Conservation (phyloP, 2,113 vertebrate genomes). For the Passer montanus region DNA sequence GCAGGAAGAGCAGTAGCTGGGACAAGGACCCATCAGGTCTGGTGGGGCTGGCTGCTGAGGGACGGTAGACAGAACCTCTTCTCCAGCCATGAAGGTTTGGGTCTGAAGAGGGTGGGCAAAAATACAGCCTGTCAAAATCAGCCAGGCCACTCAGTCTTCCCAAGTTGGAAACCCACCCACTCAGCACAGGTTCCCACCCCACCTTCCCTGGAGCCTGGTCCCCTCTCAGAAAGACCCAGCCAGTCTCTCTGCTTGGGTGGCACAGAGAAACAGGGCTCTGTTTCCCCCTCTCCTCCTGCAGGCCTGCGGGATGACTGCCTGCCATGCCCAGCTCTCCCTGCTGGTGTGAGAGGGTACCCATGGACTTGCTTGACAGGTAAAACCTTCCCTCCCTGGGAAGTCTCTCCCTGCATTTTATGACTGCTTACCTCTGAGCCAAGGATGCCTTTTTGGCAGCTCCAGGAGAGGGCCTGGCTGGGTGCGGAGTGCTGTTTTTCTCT, state of each 20-base stretch:
- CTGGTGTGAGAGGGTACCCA: neutral
- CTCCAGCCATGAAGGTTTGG: neutral
- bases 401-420: neutral
- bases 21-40: neutral
- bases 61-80: neutral
- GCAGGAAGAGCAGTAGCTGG: neutral
- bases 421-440: constrained; percentile 23
- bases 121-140: neutral
- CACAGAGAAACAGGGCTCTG: neutral
- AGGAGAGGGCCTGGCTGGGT: neutral
- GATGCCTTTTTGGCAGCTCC: constrained; percentile 15
- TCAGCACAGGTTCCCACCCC: neutral
- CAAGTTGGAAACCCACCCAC: neutral
- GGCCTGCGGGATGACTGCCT: neutral
- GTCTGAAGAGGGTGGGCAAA: neutral
- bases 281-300: neutral
- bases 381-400: constrained; percentile 32
- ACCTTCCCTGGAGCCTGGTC: neutral
- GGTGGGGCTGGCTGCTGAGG: neutral
- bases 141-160: neutral
- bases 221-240: neutral
- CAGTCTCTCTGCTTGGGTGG: neutral
- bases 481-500: neutral
- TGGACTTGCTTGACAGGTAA: constrained; percentile 3
- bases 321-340: neutral